Conservation (phyloP, 2,113 vertebrate species). For the Promerops cafer region DNA sequence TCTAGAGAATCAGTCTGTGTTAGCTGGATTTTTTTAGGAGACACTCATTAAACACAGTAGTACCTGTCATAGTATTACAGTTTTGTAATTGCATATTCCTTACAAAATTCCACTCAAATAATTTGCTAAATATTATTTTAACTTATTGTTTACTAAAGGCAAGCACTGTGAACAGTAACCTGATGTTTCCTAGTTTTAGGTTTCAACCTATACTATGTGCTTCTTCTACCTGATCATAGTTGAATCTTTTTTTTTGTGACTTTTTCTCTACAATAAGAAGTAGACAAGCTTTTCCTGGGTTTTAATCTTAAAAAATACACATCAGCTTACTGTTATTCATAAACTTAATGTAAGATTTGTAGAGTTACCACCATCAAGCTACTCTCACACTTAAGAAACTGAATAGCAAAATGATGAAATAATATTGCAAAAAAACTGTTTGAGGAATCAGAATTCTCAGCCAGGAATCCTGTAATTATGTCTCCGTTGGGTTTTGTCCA, state of each 20-base stretch:
- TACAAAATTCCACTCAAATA: not conserved
- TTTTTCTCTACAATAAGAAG: not conserved
- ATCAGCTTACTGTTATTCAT: not conserved
- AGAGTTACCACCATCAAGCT: not conserved
- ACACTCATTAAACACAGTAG: not conserved
- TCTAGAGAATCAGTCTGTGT: not conserved
- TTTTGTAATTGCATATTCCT: not conserved
- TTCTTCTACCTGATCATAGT: not conserved
- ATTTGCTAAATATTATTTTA: not conserved
- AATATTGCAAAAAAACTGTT: not conserved
- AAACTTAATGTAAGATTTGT: not conserved
- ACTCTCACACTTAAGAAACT: not conserved
- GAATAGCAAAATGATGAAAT: not conserved
- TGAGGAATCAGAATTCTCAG: not conserved
- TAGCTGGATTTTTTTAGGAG: not conserved
- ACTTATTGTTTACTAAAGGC: not conserved
- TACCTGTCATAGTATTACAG: too few species aligned
- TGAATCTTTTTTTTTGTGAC: not conserved
- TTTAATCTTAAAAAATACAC: not conserved
- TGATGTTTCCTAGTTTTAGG: not conserved
- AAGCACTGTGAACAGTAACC: not conserved
- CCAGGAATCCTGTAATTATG: not conserved
- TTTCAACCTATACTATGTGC: not conserved
- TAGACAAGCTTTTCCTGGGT: not conserved
- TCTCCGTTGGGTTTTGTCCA: not conserved